phyloP scores from a whole-genome alignment of 92 coral and sea anemone species.

The Galaxea fascicularis region DNA sequence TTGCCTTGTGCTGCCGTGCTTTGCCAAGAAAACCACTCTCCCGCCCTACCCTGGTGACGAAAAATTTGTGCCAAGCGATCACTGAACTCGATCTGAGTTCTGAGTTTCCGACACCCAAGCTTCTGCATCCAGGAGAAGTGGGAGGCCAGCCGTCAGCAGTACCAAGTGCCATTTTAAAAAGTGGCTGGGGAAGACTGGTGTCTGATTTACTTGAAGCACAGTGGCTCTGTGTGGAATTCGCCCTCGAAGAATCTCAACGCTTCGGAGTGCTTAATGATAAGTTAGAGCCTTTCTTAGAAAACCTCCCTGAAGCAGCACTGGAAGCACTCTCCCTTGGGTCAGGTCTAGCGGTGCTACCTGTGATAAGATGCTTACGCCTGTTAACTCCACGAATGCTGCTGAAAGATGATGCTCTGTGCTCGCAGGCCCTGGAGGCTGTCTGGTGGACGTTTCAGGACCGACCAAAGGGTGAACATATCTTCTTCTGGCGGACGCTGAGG shows the following conservation, averaged over 20 bases:
- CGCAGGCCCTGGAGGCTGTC: constrained; percentile 70
- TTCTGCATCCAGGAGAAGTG: constrained; percentile 14
- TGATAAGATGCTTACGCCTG: constrained; percentile 73
- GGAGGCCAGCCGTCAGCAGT: neutral
- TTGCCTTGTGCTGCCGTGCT: constrained; percentile 48
- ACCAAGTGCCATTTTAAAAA: constrained; percentile 33
- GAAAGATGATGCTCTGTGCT: constrained; percentile 53
- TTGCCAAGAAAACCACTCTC: constrained; percentile 26
- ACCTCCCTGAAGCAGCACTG: constrained; percentile 73
- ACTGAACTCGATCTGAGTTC: constrained; percentile 55
- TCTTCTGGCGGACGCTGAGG: constrained; percentile 81
- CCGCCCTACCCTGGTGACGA: neutral
- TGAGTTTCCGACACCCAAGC: constrained; percentile 61
- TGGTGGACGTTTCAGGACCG: constrained; percentile 85
- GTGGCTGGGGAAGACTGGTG: constrained; percentile 77
- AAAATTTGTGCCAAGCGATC: constrained; percentile 22
- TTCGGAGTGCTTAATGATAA: neutral
- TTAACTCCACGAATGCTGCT: constrained; percentile 69
- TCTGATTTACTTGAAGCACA: constrained; percentile 80
- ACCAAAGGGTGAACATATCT: constrained; percentile 65
- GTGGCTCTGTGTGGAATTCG: constrained; percentile 76
- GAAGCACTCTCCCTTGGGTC: constrained; percentile 80
- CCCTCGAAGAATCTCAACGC: constrained; percentile 47
- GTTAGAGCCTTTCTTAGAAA: constrained; percentile 30
- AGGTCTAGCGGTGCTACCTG: constrained; percentile 70